Evolutionary conservation across 2,888 invertebrate species (phyloP).

Genomic region (Ichneumon xanthorius): DNA sequence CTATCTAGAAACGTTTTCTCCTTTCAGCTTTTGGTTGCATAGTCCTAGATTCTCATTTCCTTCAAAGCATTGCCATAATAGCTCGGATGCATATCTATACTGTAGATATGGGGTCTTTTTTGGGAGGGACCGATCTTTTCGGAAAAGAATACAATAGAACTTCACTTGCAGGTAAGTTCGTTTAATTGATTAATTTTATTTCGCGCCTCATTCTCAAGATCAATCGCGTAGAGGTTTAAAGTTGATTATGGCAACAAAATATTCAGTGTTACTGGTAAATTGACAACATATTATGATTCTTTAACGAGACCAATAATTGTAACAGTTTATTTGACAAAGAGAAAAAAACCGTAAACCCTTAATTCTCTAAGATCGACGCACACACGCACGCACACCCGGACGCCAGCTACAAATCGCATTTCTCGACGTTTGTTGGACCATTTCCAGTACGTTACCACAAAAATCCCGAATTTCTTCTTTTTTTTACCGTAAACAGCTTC

Average conservation of each 20-base stretch:
- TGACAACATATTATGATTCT: not conserved
- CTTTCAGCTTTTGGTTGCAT: too few species aligned
- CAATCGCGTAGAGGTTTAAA: slow-evolving; percentile 58
- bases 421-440: too few species aligned
- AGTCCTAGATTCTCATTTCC: too few species aligned
- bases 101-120: not conserved
- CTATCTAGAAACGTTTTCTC: too few species aligned
- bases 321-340: not conserved
- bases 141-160: not conserved
- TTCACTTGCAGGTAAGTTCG: too few species aligned
- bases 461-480: too few species aligned
- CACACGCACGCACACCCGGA: too few species aligned
- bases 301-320: not conserved
- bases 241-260: slow-evolving; percentile 25
- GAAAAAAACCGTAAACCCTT: not conserved
- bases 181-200: too few species aligned
- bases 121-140: slow-evolving; percentile 57
- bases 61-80: too few species aligned
- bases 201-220: slow-evolving; percentile 48
- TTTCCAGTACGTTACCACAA: too few species aligned
- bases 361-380: not conserved
- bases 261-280: not conserved
- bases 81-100: not conserved
- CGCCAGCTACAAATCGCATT: too few species aligned
- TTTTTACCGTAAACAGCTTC: too few species aligned